phyloP scores from a whole-genome alignment of 2,888 invertebrate species.

The Mythimna loreyi region DNA sequence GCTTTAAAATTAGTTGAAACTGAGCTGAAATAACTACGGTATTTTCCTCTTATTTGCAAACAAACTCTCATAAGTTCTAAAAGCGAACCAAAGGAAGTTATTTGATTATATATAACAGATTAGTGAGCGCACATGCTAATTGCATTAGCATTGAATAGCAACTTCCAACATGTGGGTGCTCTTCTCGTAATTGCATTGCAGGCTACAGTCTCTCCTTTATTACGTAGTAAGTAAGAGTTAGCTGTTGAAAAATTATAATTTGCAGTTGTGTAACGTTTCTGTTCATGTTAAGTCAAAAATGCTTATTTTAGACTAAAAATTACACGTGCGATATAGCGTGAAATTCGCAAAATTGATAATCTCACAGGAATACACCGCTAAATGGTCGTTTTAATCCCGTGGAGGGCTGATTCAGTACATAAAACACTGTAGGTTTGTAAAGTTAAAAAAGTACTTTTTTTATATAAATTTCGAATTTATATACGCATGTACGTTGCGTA shows the following conservation, averaged over 20 bases:
- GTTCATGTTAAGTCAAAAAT: not conserved
- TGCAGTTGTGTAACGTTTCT: not conserved
- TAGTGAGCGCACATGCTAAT: constrained; percentile 23
- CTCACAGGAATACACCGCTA: too few species aligned
- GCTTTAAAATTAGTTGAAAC: not conserved
- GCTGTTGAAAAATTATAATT: not conserved
- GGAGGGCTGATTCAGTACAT: too few species aligned
- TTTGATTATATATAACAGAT: constrained; percentile 44
- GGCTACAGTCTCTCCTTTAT: constrained; percentile 10
- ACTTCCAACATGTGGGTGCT: constrained; percentile 8
- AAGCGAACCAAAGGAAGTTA: constrained; percentile 18
- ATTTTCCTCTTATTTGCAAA: not conserved
- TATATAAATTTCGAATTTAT: too few species aligned
- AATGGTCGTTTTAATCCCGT: too few species aligned
- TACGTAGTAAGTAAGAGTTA: not conserved
- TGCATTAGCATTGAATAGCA: constrained; percentile 26
- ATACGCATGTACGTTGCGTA: too few species aligned
- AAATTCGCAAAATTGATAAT: too few species aligned
- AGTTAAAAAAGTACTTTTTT: too few species aligned
- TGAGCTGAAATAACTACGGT: constrained; percentile 15
- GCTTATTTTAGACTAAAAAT: not conserved
- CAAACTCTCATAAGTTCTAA: constrained; percentile 7
- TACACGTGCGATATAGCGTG: too few species aligned
- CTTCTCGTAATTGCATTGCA: constrained; percentile 23
- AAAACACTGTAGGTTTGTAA: too few species aligned